These are phyloP conservation scores for Meloe dianella DNA, from an alignment of 2,888 invertebrate species.

Conservation along the genomic window DNA sequence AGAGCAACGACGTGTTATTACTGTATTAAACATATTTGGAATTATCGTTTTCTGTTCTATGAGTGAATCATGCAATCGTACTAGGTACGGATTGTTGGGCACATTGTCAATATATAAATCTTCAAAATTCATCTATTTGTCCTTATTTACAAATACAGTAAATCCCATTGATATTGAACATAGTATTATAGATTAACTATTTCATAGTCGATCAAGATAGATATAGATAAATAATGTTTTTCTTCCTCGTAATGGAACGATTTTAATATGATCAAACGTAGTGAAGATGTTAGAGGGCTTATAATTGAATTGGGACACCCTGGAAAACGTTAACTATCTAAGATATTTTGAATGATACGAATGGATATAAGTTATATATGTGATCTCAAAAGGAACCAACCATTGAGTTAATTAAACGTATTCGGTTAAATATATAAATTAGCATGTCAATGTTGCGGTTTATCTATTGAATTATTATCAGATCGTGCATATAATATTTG, in stretches of 20 bases:
- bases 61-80: conserved; percentile 29
- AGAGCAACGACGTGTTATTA: conserved; percentile 19
- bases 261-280: too few species aligned
- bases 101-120: conserved; percentile 19
- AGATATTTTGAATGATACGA: too few species aligned
- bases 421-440: conserved; percentile 21
- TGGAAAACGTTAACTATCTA: too few species aligned
- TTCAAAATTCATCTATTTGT: conserved; percentile 14
- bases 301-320: too few species aligned
- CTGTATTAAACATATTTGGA: conserved; percentile 27
- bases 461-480: conserved; percentile 24
- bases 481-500: conserved; percentile 30
- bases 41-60: conserved; percentile 23
- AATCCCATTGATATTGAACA: too few species aligned
- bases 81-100: conserved; percentile 28
- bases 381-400: conserved; percentile 7
- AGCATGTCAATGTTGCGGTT: conserved; percentile 21
- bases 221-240: too few species aligned
- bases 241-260: too few species aligned
- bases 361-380: too few species aligned
- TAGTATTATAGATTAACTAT: too few species aligned
- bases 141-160: neutral
- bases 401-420: conserved; percentile 17
- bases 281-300: too few species aligned
- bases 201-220: too few species aligned